These are phyloP conservation scores for Furcula furcula DNA, from an alignment of 2,888 invertebrate species.

Conservation along the genomic window DNA sequence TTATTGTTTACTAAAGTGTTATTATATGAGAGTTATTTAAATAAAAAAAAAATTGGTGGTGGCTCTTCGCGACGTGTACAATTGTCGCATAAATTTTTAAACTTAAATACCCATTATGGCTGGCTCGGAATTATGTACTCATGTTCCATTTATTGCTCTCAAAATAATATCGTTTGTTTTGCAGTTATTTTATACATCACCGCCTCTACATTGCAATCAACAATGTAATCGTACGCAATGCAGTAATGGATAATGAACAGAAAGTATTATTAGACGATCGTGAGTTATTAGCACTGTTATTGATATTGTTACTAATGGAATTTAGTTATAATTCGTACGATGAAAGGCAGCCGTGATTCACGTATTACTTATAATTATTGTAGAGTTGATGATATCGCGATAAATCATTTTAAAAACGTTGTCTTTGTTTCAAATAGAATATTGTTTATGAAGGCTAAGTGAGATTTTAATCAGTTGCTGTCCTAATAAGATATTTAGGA, in stretches of 20 bases:
- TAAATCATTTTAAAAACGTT: not conserved
- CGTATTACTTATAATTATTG: conserved; percentile 35
- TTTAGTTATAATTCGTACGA: conserved; percentile 50
- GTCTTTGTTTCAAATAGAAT: too few species aligned
- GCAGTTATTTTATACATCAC: conserved; percentile 13
- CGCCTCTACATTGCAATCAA: conserved; percentile 11
- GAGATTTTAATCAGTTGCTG: too few species aligned
- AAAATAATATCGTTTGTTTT: conserved; percentile 10
- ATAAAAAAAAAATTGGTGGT: too few species aligned
- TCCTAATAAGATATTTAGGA: too few species aligned
- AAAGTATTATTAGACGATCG: conserved; percentile 27
- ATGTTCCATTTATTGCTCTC: conserved; percentile 9
- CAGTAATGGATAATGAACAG: conserved; percentile 30
- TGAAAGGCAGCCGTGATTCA: conserved; percentile 42
- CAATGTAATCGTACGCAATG: conserved; percentile 18
- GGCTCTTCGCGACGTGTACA: too few species aligned
- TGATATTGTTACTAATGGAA: conserved; percentile 46
- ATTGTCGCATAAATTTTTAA: too few species aligned
- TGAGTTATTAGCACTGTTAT: conserved; percentile 37
- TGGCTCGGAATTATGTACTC: conserved; percentile 9
- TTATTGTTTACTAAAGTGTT: too few species aligned
- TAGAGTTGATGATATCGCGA: conserved; percentile 11
- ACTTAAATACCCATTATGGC: too few species aligned
- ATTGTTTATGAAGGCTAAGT: too few species aligned
- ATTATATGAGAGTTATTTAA: too few species aligned